Evolutionary conservation across 2,888 invertebrate species (phyloP), one percentile per base, ranked within the genome.

Genomic region (Pheosia gnoma): DNA sequence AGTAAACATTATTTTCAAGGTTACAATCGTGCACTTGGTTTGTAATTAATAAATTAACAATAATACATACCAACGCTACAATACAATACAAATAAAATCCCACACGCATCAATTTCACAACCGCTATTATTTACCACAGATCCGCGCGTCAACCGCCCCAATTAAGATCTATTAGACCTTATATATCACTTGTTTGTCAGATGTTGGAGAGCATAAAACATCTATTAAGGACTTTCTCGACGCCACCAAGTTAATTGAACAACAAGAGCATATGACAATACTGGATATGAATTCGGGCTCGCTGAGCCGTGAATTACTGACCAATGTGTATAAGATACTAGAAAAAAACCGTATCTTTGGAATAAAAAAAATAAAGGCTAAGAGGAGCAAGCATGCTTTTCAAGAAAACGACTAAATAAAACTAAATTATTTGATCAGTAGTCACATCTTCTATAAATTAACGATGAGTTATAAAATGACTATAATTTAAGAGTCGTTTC

Each of bases 151-250:
- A 80, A 79, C 79, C 74, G 64, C 63, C 68, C 81, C 88, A 90
- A 91, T 91, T 91, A 89, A 85, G 83, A 80, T 81, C 86, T 82
- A 91, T 91, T 91, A 87, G 84, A 83, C 79, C 75, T 79, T 77
- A 81, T 77, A 82, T 81, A 78, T 80, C 77, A 79, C 79, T 81
- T 86, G 85, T 83, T 85, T 81, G 81, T 79, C 83, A 74, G 79
- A 81, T 82, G 80, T 82, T 84, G 79, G 74, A 74, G 75, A 77
- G 82, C 80, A 85, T 85, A 83, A 86, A 82, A 79, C 81, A 81
- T 80, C 83, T 84, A 88, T 88, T 89, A 86, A 82, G 80, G 82
- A 80, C 85, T 84, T 85, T 86, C 86, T 80, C 85, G 78, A 76
- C 78, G 81, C 79, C 80, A 77, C 25, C 76, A 67, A 71, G 77